Evolutionary conservation across 2,797 vertebrate genomes (phyloP).

Genomic region (Lagodon rhomboides): DNA sequence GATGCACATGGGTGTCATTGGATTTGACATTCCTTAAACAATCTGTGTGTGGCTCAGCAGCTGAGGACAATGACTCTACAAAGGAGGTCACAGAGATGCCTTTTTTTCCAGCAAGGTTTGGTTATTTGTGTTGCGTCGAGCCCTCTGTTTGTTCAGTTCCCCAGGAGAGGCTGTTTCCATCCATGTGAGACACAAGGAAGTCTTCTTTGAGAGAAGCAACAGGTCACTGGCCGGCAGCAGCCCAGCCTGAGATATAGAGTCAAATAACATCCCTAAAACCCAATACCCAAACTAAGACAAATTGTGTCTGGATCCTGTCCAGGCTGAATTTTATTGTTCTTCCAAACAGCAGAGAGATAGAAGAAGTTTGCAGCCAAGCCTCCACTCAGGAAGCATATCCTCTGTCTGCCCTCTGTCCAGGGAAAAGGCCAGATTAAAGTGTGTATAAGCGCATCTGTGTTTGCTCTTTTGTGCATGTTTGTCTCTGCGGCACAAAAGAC

Average conservation of each 20-base stretch:
- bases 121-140: conserved; percentile 49
- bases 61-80: conserved; percentile 50
- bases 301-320: conserved; percentile 61
- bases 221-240: conserved; percentile 50
- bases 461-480: conserved; percentile 29
- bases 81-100: conserved; percentile 36
- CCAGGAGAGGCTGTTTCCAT: conserved; percentile 64
- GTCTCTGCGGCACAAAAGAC: conserved; percentile 42
- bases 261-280: conserved; percentile 53
- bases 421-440: conserved; percentile 56
- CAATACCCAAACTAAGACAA: conserved; percentile 49
- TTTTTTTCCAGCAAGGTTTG: conserved; percentile 20
- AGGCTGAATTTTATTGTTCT: conserved; percentile 54
- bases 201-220: conserved; percentile 56
- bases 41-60: conserved; percentile 64
- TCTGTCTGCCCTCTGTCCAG: conserved; percentile 44
- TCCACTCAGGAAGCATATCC: conserved; percentile 55
- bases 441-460: conserved; percentile 27
- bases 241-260: conserved; percentile 50
- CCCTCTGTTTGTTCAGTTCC: conserved; percentile 58
- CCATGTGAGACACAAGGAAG: conserved; percentile 47
- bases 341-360: conserved; percentile 55
- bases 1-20: conserved; percentile 42
- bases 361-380: conserved; percentile 30
- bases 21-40: conserved; percentile 57